A percentile compares a stretch with the other conserved stretches of the same genome.
phyloP scores from a whole-genome alignment of 2,888 invertebrate species.

The Subacronicta megacephala region DNA sequence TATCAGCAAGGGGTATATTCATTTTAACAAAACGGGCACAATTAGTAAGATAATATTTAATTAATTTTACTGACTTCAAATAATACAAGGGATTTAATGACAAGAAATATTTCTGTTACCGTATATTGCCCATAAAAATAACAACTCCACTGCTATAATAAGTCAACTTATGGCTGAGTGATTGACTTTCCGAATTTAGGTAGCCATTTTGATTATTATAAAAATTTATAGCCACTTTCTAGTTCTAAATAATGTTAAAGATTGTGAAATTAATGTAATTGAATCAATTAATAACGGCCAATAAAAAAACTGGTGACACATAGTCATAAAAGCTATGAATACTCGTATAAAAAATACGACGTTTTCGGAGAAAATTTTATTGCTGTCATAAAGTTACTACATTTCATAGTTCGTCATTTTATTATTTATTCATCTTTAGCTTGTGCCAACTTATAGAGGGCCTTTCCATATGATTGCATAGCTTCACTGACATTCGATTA shows the following conservation, averaged over 20 bases:
- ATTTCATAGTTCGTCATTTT: slow-evolving; percentile 56
- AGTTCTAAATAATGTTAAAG: too few species aligned
- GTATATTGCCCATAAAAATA: too few species aligned
- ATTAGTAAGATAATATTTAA: too few species aligned
- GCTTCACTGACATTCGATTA: slow-evolving; percentile 25
- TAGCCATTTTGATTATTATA: too few species aligned
- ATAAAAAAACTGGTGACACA: slow-evolving; percentile 60
- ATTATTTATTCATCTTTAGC: slow-evolving; percentile 46
- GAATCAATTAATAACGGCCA: slow-evolving; percentile 51
- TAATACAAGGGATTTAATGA: too few species aligned
- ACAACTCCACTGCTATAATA: too few species aligned
- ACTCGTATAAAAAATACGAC: slow-evolving; percentile 64
- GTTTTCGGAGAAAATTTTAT: slow-evolving; percentile 68
- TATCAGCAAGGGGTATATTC: not conserved
- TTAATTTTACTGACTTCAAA: too few species aligned
- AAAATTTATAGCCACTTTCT: too few species aligned
- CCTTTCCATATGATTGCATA: slow-evolving; percentile 22
- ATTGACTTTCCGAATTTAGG: too few species aligned
- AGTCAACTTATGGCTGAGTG: too few species aligned
- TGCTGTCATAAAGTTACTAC: slow-evolving; percentile 68
- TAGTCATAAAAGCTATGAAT: slow-evolving; percentile 62
- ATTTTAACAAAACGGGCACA: not conserved
- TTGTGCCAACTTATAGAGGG: slow-evolving; percentile 34
- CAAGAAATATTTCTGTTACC: too few species aligned
- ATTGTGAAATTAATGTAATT: slow-evolving; percentile 21